Evolutionary conservation across 1,140 invertebrate genomes (phyloP), one percentile per base, ranked within the genome.

Genomic region (Oryctes rhinoceros): DNA sequence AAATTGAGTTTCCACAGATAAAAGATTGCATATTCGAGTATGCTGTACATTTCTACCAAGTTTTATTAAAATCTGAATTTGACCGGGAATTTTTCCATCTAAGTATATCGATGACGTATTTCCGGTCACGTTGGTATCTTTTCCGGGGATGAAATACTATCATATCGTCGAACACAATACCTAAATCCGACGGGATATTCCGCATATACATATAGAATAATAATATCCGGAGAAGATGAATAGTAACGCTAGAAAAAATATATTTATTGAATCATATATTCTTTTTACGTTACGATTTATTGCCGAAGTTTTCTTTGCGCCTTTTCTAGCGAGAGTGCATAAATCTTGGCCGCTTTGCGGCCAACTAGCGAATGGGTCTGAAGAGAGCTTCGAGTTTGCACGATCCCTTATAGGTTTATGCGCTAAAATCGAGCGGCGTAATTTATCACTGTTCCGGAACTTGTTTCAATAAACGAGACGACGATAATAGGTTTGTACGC

Each of bases 371-470:
- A 4, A 15, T 13, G 49, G 53, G 24, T 1, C 24, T 10, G 39
- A 44, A 44, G 39, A 10, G 39, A 7, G 9, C 53, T 6, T 15
- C 13, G 53, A 44, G 39, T 10, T 24, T 24, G 6, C n/a, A 13
- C 59, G n/a, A 15, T 15, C 67, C 24, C 67, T n/a, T 24, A 74
- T 74, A 71, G 0, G 24, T 65, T 24, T 71, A 35, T 37, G 24
- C 67, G 30, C 67, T 74, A 37, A 39, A 74, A 74, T 35, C 67
- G 37, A 74, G 9, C 67, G n/a, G 20, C n/a, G 20, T 37, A 24
- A 74, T 74, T 74, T 74, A 74, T 74, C 37, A 24, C 67, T 13
- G 67, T 35, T 35, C 10, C 53, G 67, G 67, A 74, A 74, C 67
- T 74, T 74, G 67, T 74, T 74, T 74, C 67, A 74, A 74, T 74